phyloP scores from a whole-genome alignment of 2,797 vertebrate species.

The Threskiornis aethiopicus region DNA sequence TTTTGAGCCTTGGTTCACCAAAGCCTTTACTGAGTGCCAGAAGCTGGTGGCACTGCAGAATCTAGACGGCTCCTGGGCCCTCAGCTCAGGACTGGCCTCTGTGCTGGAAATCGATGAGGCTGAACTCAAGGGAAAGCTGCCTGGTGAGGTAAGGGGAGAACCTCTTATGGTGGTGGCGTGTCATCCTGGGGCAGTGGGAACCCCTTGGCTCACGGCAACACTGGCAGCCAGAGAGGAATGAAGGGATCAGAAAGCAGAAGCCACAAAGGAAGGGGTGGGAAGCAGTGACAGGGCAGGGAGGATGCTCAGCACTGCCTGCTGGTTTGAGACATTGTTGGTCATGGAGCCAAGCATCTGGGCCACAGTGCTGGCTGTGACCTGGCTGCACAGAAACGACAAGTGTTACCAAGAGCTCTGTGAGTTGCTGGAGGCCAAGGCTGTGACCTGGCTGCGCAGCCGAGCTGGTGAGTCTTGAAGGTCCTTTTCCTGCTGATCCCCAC shows the following conservation, averaged over 20 bases:
- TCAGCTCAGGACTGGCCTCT: background rate
- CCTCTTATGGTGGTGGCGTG: background rate
- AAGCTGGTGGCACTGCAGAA: background rate
- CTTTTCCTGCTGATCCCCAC: background rate
- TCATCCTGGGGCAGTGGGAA: background rate
- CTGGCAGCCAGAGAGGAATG: background rate
- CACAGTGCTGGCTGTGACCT: background rate
- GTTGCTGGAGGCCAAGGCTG: background rate
- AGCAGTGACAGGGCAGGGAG: background rate
- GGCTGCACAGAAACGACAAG: background rate
- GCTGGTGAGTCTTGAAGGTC: background rate
- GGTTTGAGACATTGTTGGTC: background rate
- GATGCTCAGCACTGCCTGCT: background rate
- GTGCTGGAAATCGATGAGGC: background rate
- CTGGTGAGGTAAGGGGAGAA: background rate
- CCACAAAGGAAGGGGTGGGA: background rate
- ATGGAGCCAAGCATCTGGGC: background rate
- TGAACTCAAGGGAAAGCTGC: background rate
- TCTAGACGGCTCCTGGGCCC: background rate
- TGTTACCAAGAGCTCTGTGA: background rate
- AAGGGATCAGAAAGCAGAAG: background rate
- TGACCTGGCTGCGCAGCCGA: background rate
- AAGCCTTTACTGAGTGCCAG: background rate
- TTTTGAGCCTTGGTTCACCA: accelerated
- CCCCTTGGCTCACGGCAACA: background rate